phyloP scores from a whole-genome alignment of 2,797 vertebrate species.

The Ciconia nigra region DNA sequence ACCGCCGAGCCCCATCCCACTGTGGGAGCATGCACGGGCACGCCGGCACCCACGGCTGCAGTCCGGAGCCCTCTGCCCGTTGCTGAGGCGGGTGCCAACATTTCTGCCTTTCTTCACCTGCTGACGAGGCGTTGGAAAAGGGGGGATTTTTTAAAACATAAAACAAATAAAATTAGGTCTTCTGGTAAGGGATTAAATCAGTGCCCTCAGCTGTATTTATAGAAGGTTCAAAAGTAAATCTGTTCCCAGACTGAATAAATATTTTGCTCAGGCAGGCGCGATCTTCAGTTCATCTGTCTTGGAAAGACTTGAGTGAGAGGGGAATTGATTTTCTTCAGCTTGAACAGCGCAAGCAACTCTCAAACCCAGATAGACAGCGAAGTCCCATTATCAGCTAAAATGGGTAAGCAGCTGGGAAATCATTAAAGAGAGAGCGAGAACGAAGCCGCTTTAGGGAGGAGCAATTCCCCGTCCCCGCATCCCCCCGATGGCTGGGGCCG shows the following conservation, averaged over 20 bases:
- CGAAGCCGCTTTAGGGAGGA: neutral
- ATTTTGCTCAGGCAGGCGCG: conserved; percentile 51
- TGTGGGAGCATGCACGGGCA: neutral
- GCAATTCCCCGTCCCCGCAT: neutral
- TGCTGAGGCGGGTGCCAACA: neutral
- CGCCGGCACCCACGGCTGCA: rapidly evolving
- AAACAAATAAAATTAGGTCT: conserved; percentile 40
- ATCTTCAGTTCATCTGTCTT: conserved; percentile 55
- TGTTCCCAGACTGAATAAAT: conserved; percentile 57
- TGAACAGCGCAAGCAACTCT: conserved; percentile 24
- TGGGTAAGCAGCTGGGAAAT: conserved; percentile 33
- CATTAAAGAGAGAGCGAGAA: neutral
- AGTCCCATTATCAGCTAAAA: conserved; percentile 24
- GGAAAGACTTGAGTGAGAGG: conserved; percentile 41
- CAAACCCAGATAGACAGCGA: neutral
- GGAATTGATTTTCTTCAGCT: conserved; percentile 58
- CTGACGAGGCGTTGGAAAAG: neutral
- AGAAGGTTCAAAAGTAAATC: conserved; percentile 62
- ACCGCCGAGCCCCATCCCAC: neutral
- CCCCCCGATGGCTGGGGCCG: neutral
- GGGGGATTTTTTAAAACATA: neutral
- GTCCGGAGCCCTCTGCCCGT: neutral
- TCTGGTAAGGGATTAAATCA: conserved; percentile 25
- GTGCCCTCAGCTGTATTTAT: conserved; percentile 53
- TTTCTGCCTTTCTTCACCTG: neutral